Percentiles rank a stretch among this genome's conserved stretches.
Conservation (phyloP, 2,113 vertebrate species). For the Tylochromis polylepis region DNA sequence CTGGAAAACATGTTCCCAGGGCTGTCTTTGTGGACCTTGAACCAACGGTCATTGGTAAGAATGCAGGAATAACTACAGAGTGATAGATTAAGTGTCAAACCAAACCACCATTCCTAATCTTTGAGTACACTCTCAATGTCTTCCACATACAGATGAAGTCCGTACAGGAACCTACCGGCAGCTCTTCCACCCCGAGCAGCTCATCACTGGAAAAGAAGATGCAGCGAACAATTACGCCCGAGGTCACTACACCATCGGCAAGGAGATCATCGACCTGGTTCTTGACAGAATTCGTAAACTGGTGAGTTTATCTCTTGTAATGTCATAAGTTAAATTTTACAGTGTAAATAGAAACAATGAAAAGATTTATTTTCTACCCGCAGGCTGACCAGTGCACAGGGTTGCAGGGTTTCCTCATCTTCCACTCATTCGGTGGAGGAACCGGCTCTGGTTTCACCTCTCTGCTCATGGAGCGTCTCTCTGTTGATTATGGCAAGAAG, state of each 20-base stretch:
- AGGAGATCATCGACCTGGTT: no score
- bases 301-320: background rate
- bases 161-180: constrained; percentile 78
- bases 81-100: background rate
- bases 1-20: background rate
- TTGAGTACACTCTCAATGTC: background rate
- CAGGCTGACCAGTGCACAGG: constrained; percentile 75
- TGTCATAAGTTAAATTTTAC: background rate
- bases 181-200: no score
- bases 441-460: constrained; percentile 75
- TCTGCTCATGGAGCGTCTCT: constrained; percentile 75
- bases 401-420: constrained; percentile 73
- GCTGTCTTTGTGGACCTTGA: constrained; percentile 31
- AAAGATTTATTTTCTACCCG: background rate
- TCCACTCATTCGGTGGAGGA: constrained; percentile 69
- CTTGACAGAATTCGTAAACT: constrained; percentile 65
- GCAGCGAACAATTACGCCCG: no score
- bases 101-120: background rate
- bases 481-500: no score
- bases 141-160: constrained; percentile 67
- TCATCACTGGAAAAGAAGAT: no score
- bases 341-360: background rate
- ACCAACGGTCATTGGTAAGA: constrained; percentile 66
- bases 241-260: no score
- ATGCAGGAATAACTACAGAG: background rate